These are phyloP conservation scores for Ophthalmolycus amberensis DNA, from an alignment of 2,113 vertebrate species.

Conservation along the genomic window DNA sequence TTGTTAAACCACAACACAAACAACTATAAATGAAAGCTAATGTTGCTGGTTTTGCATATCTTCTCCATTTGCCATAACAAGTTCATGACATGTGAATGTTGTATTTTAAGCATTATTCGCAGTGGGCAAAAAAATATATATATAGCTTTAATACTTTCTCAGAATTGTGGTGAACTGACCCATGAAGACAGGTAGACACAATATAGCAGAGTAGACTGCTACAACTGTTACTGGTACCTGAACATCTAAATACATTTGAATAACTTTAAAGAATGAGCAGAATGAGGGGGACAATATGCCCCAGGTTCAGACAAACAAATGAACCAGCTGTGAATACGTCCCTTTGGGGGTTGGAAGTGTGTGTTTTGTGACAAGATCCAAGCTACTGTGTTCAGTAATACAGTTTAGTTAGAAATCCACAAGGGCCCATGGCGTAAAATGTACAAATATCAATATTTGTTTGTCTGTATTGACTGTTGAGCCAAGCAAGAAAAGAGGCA, in stretches of 20 bases:
- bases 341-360: constrained; percentile 1
- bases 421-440: not conserved
- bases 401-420: not conserved
- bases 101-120: not conserved
- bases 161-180: not conserved
- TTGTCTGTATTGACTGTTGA: not conserved
- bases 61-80: not conserved
- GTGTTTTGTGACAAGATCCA: not conserved
- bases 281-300: not conserved
- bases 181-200: not conserved
- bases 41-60: not conserved
- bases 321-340: constrained; percentile 3
- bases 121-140: not conserved
- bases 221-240: not conserved
- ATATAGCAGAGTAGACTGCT: not conserved
- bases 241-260: not conserved
- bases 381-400: not conserved
- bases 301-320: not conserved
- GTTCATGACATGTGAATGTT: not conserved
- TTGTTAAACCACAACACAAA: too few relatives aligned
- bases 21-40: not conserved
- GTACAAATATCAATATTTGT: constrained; percentile 15
- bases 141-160: not conserved
- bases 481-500: not conserved
- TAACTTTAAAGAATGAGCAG: not conserved